A percentile compares a stretch with the other conserved stretches of the same genome.
Conservation (phyloP, 2,113 vertebrate species). For the Cisticola juncidis region DNA sequence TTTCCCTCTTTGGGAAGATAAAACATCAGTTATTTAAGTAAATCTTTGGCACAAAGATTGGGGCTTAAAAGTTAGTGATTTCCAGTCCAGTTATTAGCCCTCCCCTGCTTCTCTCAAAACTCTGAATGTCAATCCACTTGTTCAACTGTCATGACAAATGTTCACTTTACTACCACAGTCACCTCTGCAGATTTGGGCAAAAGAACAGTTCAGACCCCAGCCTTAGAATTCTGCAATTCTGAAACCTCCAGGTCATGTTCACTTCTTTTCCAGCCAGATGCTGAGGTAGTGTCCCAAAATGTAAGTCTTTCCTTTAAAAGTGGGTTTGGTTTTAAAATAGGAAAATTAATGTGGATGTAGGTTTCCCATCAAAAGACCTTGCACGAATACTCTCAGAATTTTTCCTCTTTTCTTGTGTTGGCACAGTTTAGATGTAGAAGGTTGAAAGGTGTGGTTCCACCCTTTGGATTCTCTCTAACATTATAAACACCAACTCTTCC, state of each 20-base stretch:
- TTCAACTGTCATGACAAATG: conserved; percentile 14
- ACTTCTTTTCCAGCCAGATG: conserved; percentile 59
- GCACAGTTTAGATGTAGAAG: background rate
- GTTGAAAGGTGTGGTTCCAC: background rate
- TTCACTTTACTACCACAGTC: conserved; percentile 35
- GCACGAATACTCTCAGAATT: background rate
- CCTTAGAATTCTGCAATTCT: conserved; percentile 47
- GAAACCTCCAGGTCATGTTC: conserved; percentile 45
- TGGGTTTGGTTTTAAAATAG: background rate
- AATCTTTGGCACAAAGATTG: background rate
- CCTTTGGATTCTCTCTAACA: background rate
- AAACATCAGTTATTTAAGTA: background rate
- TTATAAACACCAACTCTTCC: background rate
- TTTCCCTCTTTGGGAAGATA: background rate
- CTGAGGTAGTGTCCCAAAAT: conserved; percentile 53
- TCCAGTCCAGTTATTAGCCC: background rate
- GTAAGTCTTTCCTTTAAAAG: conserved; percentile 43
- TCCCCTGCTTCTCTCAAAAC: background rate
- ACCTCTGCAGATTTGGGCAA: conserved; percentile 45
- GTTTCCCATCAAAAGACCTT: background rate
- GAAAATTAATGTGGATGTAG: background rate
- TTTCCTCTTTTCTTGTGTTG: background rate
- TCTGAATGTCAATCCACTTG: background rate
- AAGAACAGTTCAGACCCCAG: conserved; percentile 49
- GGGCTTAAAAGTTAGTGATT: background rate